A percentile compares a stretch with the other conserved stretches of the same genome.
phyloP scores from a whole-genome alignment of 92 coral and sea anemone genomes.

The Porites divaricata region DNA sequence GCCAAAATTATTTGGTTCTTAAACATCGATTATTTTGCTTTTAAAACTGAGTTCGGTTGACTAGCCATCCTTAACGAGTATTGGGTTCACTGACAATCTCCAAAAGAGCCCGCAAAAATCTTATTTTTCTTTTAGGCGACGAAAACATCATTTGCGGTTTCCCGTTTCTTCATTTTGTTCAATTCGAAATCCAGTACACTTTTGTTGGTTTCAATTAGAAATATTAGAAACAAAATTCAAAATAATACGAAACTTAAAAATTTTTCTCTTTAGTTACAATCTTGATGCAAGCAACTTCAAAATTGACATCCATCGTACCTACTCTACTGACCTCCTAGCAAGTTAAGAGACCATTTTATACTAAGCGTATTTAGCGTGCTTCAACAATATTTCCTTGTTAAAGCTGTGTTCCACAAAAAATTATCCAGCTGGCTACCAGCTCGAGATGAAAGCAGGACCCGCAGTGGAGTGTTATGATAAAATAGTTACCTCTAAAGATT shows the following conservation, averaged over 20 bases:
- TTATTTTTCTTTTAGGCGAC: not conserved
- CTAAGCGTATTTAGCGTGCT: not conserved
- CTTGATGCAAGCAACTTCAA: constrained; percentile 10
- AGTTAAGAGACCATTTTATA: not conserved
- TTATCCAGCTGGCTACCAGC: constrained; percentile 25
- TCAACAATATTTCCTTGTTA: not conserved
- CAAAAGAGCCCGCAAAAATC: too few relatives aligned
- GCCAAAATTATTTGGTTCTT: constrained; percentile 3
- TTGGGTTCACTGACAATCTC: not conserved
- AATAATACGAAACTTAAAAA: not conserved
- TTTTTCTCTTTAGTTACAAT: not conserved
- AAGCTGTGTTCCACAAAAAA: constrained; percentile 10
- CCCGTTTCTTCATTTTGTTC: not conserved
- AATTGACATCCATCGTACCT: not conserved
- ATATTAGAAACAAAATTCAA: constrained; percentile 20
- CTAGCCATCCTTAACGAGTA: constrained; percentile 10
- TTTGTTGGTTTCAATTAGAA: not conserved
- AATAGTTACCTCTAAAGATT: constrained; percentile 25
- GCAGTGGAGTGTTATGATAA: constrained; percentile 17
- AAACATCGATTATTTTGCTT: not conserved
- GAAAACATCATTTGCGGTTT: not conserved
- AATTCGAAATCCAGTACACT: not conserved
- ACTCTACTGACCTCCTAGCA: not conserved
- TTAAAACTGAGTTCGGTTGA: constrained; percentile 14
- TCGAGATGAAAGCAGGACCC: constrained; percentile 29